Evolutionary conservation across 2,113 vertebrate species (phyloP).

Genomic region (Saccopteryx leptura): DNA sequence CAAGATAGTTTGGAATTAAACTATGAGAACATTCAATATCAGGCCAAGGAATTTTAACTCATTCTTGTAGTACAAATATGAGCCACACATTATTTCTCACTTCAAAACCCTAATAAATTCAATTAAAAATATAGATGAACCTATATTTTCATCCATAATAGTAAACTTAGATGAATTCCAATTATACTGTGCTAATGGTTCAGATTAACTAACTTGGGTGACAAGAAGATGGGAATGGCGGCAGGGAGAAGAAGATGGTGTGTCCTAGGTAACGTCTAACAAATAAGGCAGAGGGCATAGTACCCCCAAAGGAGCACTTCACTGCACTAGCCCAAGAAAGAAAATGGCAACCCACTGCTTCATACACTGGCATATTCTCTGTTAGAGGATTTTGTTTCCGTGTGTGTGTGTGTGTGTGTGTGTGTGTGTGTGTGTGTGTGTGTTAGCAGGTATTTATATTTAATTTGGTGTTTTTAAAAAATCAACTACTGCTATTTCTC

Average conservation of each 20-base stretch:
- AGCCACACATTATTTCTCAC: not conserved
- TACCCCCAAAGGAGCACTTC: not conserved
- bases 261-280: not conserved
- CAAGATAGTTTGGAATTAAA: not conserved
- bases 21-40: not conserved
- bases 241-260: not conserved
- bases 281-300: not conserved
- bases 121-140: not conserved
- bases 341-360: not conserved
- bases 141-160: not conserved
- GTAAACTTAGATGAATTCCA: not conserved
- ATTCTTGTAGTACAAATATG: not conserved
- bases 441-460: constrained; percentile 5
- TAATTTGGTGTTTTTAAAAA: not conserved
- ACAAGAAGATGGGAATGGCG: not conserved
- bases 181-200: not conserved
- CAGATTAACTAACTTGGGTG: not conserved
- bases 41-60: not conserved
- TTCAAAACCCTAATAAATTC: not conserved
- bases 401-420: too few species aligned
- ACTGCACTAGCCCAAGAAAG: not conserved
- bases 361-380: not conserved
- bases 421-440: too few species aligned
- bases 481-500: not conserved
- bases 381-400: not conserved